Percentiles rank a stretch among this genome's conserved stretches.
These are phyloP conservation scores for Zingel zingel DNA, from an alignment of 2,113 vertebrate species.

Conservation along the genomic window DNA sequence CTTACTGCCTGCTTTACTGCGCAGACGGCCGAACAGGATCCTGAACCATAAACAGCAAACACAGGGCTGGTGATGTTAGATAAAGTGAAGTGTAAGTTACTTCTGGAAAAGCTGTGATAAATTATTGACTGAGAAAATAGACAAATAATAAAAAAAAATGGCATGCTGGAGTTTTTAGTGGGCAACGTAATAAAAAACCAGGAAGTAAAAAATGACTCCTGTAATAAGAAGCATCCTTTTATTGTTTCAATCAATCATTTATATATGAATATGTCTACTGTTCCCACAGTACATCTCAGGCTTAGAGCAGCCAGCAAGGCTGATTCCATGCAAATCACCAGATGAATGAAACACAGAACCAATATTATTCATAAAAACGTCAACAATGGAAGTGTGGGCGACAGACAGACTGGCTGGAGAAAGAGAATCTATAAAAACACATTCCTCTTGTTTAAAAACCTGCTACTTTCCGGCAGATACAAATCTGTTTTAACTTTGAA, in stretches of 20 bases:
- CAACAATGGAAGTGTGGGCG: not conserved
- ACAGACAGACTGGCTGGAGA: not conserved
- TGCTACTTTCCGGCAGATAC: not conserved
- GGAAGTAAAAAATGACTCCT: not conserved
- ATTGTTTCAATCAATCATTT: not conserved
- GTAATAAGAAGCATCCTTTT: not conserved
- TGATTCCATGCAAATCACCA: not conserved
- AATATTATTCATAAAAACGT: not conserved
- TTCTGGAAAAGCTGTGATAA: not conserved
- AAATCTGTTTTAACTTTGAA: not conserved
- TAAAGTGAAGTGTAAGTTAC: no score
- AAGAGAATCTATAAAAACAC: not conserved
- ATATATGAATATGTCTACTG: not conserved
- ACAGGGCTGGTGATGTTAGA: not conserved
- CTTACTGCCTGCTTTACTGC: conserved; percentile 93
- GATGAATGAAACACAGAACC: not conserved
- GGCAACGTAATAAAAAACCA: not conserved
- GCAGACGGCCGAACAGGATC: conserved; percentile 95
- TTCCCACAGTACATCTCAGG: not conserved
- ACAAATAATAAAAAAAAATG: not conserved
- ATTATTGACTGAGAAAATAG: not conserved
- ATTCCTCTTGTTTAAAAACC: not conserved
- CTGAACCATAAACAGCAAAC: conserved; percentile 72
- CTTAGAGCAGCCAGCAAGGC: not conserved
- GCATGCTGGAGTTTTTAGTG: not conserved